A percentile compares a stretch with the other conserved stretches of the same genome.
These are phyloP conservation scores for Drosophila trapezifrons DNA, from an alignment of 1,140 invertebrate species.

Conservation along the genomic window DNA sequence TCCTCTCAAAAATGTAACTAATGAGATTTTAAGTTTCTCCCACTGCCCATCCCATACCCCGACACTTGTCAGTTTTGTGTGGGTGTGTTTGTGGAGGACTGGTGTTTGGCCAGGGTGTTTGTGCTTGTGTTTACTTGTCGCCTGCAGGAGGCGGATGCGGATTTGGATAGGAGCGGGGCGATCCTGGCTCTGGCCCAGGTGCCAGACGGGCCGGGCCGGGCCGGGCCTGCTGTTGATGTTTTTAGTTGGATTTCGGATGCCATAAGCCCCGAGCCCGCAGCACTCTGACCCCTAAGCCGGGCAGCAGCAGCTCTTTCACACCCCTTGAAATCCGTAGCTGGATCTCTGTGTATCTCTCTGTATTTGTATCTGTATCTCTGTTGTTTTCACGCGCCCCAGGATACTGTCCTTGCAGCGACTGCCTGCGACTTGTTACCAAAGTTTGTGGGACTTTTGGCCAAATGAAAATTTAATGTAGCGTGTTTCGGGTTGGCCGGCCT, in stretches of 20 bases:
- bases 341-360: slow-evolving; percentile 26
- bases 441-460: slow-evolving; percentile 60
- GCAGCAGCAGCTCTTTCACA: slow-evolving; percentile 12
- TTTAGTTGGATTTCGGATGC: slow-evolving; percentile 17
- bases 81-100: slow-evolving; percentile 14
- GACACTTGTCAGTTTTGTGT: slow-evolving; percentile 10
- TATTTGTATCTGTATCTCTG: slow-evolving; percentile 21
- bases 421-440: slow-evolving; percentile 56
- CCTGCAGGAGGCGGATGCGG: slow-evolving; percentile 47
- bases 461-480: slow-evolving; percentile 61
- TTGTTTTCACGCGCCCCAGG: slow-evolving; percentile 34
- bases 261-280: slow-evolving; percentile 34
- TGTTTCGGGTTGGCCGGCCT: slow-evolving; percentile 56
- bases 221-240: slow-evolving; percentile 20
- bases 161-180: slow-evolving; percentile 23
- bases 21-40: slow-evolving; percentile 55
- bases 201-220: background rate
- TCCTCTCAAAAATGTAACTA: slow-evolving; percentile 55
- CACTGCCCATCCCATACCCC: background rate
- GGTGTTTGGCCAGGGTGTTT: slow-evolving; percentile 32
- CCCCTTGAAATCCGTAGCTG: slow-evolving; percentile 15
- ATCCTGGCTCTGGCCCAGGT: slow-evolving; percentile 31
- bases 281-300: slow-evolving; percentile 36
- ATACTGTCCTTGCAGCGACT: slow-evolving; percentile 13
- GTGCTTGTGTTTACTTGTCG: slow-evolving; percentile 52